Evolutionary conservation across 2,888 invertebrate genomes (phyloP), one percentile per base, ranked within the genome.

Genomic region (Arctia plantaginis): DNA sequence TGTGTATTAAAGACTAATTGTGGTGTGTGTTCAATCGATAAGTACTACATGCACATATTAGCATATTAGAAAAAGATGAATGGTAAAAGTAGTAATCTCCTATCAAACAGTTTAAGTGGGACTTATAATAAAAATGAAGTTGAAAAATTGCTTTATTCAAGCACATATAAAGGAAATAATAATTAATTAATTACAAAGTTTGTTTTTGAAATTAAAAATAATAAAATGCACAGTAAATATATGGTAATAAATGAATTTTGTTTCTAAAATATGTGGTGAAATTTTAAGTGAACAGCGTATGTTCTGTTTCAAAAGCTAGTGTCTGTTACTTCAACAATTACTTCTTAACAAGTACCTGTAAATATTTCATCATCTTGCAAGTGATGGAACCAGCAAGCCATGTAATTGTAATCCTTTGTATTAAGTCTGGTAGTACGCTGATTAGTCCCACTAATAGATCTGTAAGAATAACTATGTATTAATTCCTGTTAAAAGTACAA

Each of bases 381-480:
- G 98, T 98, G 44, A 98, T 91, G 84, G 98, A 98, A 18, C 99
- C 99, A 10, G 98, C 98, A 77, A 98, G 97, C 98, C 99, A 99
- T 6, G 97, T 97, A 71, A 99, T 97, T 10, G 98, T 98, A 79
- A 98, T 97, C 85, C 98, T 96, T 97, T 98, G 98, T 80, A 98
- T 97, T 83, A 99, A 97, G 91, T 99, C 99, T 30, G 98, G 98
- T 76, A 98, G 95, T 8, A 99, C 99, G 89, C 97, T 98, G 91
- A 99, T 97, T 81, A 99, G 94, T 68, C 99, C 99, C 78, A 99
- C 99, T 80, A 97, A 97, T 79, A 99, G 94, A 97, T 99, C 99
- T 99, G 96, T 66, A 86, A 89, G 72, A 82, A 79, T 27, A n/a
- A 2, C 18, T 6, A n/a, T 18, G 0, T 23, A n/a, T 39, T 12